Conservation (phyloP, 1,140 invertebrate genomes). For the Oryzaephilus surinamensis region DNA sequence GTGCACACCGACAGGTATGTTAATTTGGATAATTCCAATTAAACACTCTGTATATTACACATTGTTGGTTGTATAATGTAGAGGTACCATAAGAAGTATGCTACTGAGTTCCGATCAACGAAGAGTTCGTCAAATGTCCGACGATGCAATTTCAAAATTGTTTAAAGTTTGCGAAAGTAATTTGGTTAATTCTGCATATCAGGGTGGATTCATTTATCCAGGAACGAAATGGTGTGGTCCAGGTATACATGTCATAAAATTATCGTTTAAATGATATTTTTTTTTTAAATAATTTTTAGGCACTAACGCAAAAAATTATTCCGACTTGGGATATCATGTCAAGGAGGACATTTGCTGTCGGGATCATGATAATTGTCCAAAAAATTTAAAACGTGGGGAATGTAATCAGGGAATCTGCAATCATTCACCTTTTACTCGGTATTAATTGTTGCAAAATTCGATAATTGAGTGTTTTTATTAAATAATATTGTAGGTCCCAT, state of each 20-base stretch:
- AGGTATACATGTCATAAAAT: no score
- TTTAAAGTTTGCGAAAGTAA: slow-evolving; percentile 45
- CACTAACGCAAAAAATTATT: slow-evolving; percentile 37
- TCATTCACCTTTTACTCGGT: slow-evolving; percentile 53
- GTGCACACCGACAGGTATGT: slow-evolving; percentile 46
- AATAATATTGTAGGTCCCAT: no score
- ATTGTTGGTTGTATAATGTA: slow-evolving; percentile 15
- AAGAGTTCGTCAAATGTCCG: slow-evolving; percentile 47
- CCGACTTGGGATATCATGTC: slow-evolving; percentile 52
- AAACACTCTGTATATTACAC: not conserved
- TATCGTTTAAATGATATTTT: no score
- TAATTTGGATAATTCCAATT: not conserved
- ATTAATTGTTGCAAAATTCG: no score
- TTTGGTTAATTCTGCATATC: slow-evolving; percentile 23
- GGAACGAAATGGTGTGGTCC: slow-evolving; percentile 61
- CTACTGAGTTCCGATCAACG: slow-evolving; percentile 45
- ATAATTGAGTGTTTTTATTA: no score
- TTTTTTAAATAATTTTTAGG: no score
- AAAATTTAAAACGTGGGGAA: slow-evolving; percentile 45
- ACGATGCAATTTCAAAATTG: slow-evolving; percentile 46
- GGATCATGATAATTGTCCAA: slow-evolving; percentile 64
- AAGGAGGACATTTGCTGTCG: slow-evolving; percentile 63
- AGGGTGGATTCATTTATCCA: slow-evolving; percentile 37
- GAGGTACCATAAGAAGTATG: slow-evolving; percentile 50
- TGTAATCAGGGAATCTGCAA: slow-evolving; percentile 58